These are phyloP conservation scores for Acronicta leporina DNA, from an alignment of 2,888 invertebrate species.

Conservation along the genomic window DNA sequence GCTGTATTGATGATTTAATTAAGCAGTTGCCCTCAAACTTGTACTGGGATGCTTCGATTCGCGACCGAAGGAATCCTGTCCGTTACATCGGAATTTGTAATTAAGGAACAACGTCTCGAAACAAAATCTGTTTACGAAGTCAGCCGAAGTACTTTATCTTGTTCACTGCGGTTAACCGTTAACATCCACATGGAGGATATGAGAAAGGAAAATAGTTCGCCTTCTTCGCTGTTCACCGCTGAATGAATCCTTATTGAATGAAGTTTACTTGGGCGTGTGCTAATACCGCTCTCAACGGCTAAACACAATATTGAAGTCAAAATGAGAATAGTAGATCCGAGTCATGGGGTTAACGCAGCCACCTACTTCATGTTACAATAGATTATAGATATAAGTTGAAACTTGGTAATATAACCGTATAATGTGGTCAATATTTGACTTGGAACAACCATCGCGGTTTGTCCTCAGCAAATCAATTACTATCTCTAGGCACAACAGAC, in stretches of 20 bases:
- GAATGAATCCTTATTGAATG: conserved; percentile 49
- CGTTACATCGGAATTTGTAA: conserved; percentile 79
- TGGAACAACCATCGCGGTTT: background rate
- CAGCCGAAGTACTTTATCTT: conserved; percentile 72
- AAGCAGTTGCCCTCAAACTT: conserved; percentile 72
- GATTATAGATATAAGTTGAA: conserved; percentile 1
- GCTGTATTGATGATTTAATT: conserved; percentile 82
- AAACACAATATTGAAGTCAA: conserved; percentile 19
- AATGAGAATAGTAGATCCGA: background rate
- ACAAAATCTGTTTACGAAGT: conserved; percentile 78
- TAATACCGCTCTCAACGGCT: conserved; percentile 23
- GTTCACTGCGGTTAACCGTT: conserved; percentile 58
- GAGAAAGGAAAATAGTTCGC: conserved; percentile 63
- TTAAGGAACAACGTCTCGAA: conserved; percentile 79
- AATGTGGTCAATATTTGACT: background rate
- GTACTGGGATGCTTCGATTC: conserved; percentile 62
- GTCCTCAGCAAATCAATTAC: conserved; percentile 9
- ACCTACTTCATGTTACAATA: background rate
- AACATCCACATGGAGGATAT: conserved; percentile 57
- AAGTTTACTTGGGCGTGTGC: conserved; percentile 26
- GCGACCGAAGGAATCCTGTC: conserved; percentile 66
- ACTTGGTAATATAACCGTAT: background rate
- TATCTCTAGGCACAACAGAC: too few relatives aligned
- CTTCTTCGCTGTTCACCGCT: conserved; percentile 57
- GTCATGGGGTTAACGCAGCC: background rate